These are phyloP conservation scores for Acleris sparsana DNA, from an alignment of 2,888 invertebrate genomes.

Conservation along the genomic window DNA sequence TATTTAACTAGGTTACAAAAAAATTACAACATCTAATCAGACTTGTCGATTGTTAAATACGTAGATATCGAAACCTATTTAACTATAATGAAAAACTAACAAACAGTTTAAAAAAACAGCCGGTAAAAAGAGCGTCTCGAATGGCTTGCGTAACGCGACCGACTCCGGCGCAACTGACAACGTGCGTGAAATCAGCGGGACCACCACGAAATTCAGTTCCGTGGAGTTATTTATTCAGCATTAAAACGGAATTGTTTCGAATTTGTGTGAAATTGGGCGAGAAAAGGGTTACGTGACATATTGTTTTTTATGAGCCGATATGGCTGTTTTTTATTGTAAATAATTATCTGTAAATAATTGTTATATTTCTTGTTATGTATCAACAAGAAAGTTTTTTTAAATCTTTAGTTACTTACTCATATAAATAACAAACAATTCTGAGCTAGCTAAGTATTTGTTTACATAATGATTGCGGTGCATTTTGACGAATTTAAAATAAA, in stretches of 20 bases:
- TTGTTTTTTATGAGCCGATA: neutral
- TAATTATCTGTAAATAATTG: conserved; percentile 27
- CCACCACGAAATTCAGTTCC: conserved; percentile 25
- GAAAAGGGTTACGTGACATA: neutral
- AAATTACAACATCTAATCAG: conserved; percentile 10
- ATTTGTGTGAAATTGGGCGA: conserved; percentile 2
- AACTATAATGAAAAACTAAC: conserved; percentile 25
- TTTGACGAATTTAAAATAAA: too few species aligned
- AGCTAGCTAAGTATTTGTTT: too few species aligned
- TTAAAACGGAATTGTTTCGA: neutral
- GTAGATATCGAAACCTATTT: conserved; percentile 26
- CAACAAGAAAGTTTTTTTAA: neutral
- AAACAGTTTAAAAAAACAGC: conserved; percentile 15
- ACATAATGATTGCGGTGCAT: too few species aligned
- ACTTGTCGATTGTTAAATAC: conserved; percentile 8
- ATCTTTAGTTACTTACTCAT: neutral
- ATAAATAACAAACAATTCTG: too few species aligned
- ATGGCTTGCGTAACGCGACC: conserved; percentile 22
- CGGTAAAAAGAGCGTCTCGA: conserved; percentile 21
- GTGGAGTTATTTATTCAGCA: conserved; percentile 23
- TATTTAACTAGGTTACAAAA: conserved; percentile 8
- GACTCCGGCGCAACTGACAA: conserved; percentile 14
- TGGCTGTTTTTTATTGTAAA: conserved; percentile 22
- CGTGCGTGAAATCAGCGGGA: conserved; percentile 27
- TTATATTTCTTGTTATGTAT: conserved; percentile 10